These are phyloP conservation scores for Brachyptera putata DNA, from an alignment of 2,888 invertebrate species.

Conservation along the genomic window DNA sequence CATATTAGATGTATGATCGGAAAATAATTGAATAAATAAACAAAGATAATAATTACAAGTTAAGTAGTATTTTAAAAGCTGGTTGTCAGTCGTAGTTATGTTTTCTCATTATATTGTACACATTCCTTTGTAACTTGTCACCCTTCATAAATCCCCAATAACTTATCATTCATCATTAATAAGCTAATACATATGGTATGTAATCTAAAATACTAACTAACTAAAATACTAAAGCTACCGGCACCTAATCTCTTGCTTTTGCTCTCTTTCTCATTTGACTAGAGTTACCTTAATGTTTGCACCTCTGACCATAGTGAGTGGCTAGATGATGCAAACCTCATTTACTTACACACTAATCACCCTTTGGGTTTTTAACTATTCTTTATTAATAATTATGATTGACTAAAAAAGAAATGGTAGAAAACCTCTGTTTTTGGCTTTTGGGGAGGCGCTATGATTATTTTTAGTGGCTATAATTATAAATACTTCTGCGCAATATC, in stretches of 20 bases:
- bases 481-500: conserved; percentile 23
- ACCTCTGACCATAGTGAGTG: background rate
- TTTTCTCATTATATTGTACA: conserved; percentile 17
- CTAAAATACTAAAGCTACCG: conserved; percentile 1
- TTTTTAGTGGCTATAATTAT: conserved; percentile 19
- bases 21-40: background rate
- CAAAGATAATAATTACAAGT: background rate
- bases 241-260: background rate
- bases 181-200: background rate
- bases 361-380: conserved; percentile 11
- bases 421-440: conserved; percentile 27
- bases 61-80: conserved; percentile 8
- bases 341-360: conserved; percentile 1
- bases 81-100: conserved; percentile 17
- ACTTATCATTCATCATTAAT: conserved; percentile 10
- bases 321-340: background rate
- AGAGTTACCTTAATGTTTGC: conserved; percentile 1
- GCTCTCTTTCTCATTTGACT: conserved; percentile 3
- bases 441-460: conserved; percentile 29
- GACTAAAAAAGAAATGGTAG: conserved; percentile 26
- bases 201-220: conserved; percentile 12
- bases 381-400: conserved; percentile 6
- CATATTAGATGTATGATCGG: too few species aligned
- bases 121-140: conserved; percentile 12
- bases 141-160: conserved; percentile 13